Base-by-base conservation (phyloP, 2,113 vertebrate genomes). In the Halcyon senegalensis region DNA sequence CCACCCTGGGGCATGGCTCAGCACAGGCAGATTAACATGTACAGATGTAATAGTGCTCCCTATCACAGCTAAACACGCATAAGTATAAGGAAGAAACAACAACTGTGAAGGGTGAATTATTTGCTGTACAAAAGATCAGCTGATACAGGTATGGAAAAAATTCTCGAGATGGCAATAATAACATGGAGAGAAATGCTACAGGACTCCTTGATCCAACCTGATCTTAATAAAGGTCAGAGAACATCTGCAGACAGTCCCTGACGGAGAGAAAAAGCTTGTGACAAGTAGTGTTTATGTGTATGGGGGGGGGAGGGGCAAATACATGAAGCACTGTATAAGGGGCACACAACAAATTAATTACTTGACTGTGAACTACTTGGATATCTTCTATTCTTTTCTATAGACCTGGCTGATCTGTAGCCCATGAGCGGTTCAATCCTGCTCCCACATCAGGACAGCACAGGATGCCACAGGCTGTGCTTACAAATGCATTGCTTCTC, bases 1-100 rank as follows among this genome's bases (percentile, higher is more conserved):
- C 96, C 96, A 97, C 94, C 95, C 96, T 96, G 95, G 94, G 94
- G 94, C 96, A 96, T 24, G 41, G 95, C 93, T 96, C 94, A 81
- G 94, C 91, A 56, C 33, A 1, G 84, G 89, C 93, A 95, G 87
- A 97, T 95, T 94, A 96, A 94, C 93, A 89, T 87, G 93, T 87
- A 94, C 91, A 94, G 89, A 94, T 95, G 94, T 89, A 94, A 43
- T 4, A 51, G 60, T 41, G 87, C 81, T 95, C 89, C 87, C 90
- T 69, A 90, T 66, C 94, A 73, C 74, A 85, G 89, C 84, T 76
- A 88, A 87, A 93, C 90, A 87, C 5, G 37, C 90, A 31, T 31
- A 72, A 84, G 41, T 33, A 46, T 51, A 70, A 72, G 90, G 63
- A 72, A 93, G 37, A 64, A 90, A 91, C 80, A 95, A 87, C 51